Evolutionary conservation across 2,888 invertebrate species (phyloP), one percentile per base, ranked within the genome.

Genomic region (Napeogenes inachia): DNA sequence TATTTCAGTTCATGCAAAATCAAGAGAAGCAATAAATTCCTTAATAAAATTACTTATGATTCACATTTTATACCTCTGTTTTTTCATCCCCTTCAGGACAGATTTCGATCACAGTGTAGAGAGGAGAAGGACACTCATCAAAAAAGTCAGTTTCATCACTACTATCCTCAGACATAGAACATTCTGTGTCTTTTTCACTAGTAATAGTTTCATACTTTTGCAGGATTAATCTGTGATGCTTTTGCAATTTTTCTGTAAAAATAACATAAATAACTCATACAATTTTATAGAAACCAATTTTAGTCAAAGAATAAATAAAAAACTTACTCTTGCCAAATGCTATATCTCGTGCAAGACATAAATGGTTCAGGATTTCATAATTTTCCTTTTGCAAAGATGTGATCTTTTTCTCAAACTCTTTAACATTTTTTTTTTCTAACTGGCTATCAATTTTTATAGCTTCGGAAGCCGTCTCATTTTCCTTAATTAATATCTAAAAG

Each of bases 291-390:
- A 50, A 10, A 50, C 4, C 10, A 50, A 6, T 10, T 10, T 50
- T 30, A 50, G 42, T 12, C 30, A 54, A 50, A 10, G 4, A 57
- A 62, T 54, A 35, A 21, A 54, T 59, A 42, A 57, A 45, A 56
- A 13, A 77, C 82, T 77, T 75, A 84, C 84, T 78, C 75, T 77
- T 80, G 30, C 76, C 74, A 54, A 74, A 57, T 21, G 76, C 70
- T 13, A 78, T 68, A 59, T 78, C 73, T 66, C 69, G 73, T 35
- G 76, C 60, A 10, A 73, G 57, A 58, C 59, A 59, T 45, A 82
- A 70, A 61, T 82, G 72, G 58, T 72, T 75, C 38, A 69, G 64
- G 13, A 80, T 64, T 47, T 30, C 56, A 30, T 76, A 69, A 65
- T 77, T 77, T 71, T 81, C 77, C 65, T 75, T 78, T 50, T 73